phyloP scores from a whole-genome alignment of 2,888 invertebrate species.

The Dryomyza anilis region DNA sequence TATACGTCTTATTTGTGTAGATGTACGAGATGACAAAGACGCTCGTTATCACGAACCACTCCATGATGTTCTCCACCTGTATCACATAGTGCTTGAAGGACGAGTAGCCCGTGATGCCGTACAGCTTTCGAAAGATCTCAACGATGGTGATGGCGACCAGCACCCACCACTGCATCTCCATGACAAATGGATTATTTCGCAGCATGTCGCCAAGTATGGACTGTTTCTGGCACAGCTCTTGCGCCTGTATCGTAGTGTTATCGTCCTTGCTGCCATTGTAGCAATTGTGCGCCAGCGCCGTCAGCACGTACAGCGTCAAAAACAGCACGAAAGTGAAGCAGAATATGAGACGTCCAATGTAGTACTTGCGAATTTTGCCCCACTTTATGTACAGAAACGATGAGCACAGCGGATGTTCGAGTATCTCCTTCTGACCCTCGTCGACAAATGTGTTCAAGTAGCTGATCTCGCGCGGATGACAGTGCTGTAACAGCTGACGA shows the following conservation, averaged over 20 bases:
- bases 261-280: conserved; percentile 81
- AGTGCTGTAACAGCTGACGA: conserved; percentile 80
- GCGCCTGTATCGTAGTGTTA: conserved; percentile 73
- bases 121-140: conserved; percentile 80
- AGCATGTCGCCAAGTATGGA: conserved; percentile 78
- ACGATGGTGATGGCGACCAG: conserved; percentile 78
- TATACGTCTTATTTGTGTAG: conserved; percentile 76
- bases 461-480: conserved; percentile 82
- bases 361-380: conserved; percentile 89
- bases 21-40: conserved; percentile 84
- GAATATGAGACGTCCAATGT: conserved; percentile 77
- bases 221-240: conserved; percentile 77
- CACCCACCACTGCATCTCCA: conserved; percentile 85
- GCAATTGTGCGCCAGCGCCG: conserved; percentile 82
- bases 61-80: conserved; percentile 84
- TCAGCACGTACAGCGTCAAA: conserved; percentile 80
- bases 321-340: conserved; percentile 81
- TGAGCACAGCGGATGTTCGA: conserved; percentile 85
- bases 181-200: conserved; percentile 75
- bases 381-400: conserved; percentile 87
- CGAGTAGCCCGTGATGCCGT: conserved; percentile 81
- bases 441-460: conserved; percentile 86
- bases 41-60: conserved; percentile 85
- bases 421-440: conserved; percentile 85
- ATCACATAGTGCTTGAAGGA: conserved; percentile 81